Base-by-base conservation (phyloP, 2,797 vertebrate genomes). In the Podarcis lilfordi region DNA sequence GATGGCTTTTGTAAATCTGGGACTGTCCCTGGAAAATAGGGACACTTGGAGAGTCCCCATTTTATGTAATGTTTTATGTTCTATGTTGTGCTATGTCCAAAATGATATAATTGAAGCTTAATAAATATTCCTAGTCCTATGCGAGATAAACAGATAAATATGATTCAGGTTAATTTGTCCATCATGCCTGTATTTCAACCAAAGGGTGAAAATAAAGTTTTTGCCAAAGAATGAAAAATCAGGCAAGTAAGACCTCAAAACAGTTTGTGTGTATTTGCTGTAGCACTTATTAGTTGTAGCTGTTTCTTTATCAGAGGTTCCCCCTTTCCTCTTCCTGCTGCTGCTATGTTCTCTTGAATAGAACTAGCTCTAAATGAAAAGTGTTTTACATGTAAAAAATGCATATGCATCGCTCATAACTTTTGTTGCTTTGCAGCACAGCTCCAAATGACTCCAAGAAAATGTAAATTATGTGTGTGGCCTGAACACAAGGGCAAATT, bases 401-500 rank as follows among this genome's bases (percentile, higher is more conserved):
- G 11, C 43, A 32, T 45, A 29, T 50, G 3, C 19, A 29, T 29
- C 43, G 8, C 25, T 19, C 32, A 64, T 29, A 76, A 43, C 17
- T 61, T 64, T 15, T 9, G 7, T 83, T 83, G 55, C 82, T 50
- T 55, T 50, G 29, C 68, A 72, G 43, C 19, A 25, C 8, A 35
- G 35, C 64, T 68, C 64, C 23, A 69, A 75, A 80, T 64, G 15
- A 40, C 25, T 88, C 61, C 72, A 76, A 80, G 66, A 23, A 88
- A 55, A 88, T 83, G 19, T 78, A 88, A 71, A 71, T 83, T 69
- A 27, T 50, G 32, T 21, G 59, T 68, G 80, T 55, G 81, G 61
- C 43, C 66, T 68, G 74, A 59, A 59, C 8, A 27, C 35, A 87
- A 87, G 61, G 69, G 59, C 55, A 83, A 88, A 88, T 55, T 40